phyloP scores from a whole-genome alignment of 1,140 invertebrate genomes.

The Aradophagus sp. region DNA sequence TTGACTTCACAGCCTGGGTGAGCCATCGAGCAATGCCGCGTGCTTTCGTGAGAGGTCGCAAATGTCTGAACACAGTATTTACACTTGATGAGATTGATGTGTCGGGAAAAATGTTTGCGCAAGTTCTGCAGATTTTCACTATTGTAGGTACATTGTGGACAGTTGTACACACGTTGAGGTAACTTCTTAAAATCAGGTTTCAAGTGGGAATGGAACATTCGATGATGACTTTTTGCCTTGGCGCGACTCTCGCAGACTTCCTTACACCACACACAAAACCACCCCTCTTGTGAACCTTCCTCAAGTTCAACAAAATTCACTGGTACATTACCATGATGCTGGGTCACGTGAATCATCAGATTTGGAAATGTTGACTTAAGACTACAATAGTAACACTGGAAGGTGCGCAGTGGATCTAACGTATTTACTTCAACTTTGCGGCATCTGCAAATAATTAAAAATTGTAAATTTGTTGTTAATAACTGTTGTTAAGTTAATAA shows the following conservation, averaged over 20 bases:
- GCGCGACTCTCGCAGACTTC: slow-evolving; percentile 62
- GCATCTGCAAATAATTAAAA: slow-evolving; percentile 15
- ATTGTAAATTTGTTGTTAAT: too few species aligned
- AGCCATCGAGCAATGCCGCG: slow-evolving; percentile 34
- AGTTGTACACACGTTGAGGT: slow-evolving; percentile 46
- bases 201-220: slow-evolving; percentile 68
- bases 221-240: slow-evolving; percentile 66
- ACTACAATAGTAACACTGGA: slow-evolving; percentile 44
- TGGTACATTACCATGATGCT: slow-evolving; percentile 45
- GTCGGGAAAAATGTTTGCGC: slow-evolving; percentile 63
- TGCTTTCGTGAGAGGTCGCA: slow-evolving; percentile 28
- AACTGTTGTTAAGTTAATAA: too few species aligned
- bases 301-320: slow-evolving; percentile 42
- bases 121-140: slow-evolving; percentile 47
- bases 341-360: slow-evolving; percentile 49
- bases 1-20: slow-evolving; percentile 61
- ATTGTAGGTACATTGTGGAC: slow-evolving; percentile 61
- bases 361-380: slow-evolving; percentile 34
- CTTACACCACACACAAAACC: slow-evolving; percentile 66
- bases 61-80: slow-evolving; percentile 64
- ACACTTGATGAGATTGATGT: slow-evolving; percentile 65
- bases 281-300: slow-evolving; percentile 53
- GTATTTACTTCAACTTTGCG: slow-evolving; percentile 7
- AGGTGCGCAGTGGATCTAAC: slow-evolving; percentile 9
- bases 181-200: slow-evolving; percentile 58